Evolutionary conservation across 2,113 vertebrate genomes (phyloP).

Genomic region (Paralichthys olivaceus): DNA sequence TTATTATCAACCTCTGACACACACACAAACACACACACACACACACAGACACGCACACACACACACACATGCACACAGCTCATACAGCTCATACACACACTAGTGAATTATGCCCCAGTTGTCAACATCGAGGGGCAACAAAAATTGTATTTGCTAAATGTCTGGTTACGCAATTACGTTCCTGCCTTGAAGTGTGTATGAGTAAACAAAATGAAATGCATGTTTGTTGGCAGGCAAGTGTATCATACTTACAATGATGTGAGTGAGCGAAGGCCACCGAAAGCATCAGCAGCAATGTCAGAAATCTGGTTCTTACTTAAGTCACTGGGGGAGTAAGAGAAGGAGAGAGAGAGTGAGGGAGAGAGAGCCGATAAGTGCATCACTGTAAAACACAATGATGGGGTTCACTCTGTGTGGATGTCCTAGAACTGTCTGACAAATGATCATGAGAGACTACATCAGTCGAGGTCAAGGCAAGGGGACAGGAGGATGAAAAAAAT

Average conservation of each 20-base stretch:
- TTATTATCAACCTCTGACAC: slow-evolving; percentile 62
- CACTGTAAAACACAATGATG: slow-evolving; percentile 56
- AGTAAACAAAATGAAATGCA: not conserved
- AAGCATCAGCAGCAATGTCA: slow-evolving; percentile 95
- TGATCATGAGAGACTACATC: slow-evolving; percentile 59
- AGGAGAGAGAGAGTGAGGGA: not conserved
- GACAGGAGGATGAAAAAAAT: slow-evolving; percentile 19
- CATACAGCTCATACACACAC: slow-evolving; percentile 4
- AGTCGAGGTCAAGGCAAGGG: slow-evolving; percentile 65
- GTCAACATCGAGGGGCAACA: slow-evolving; percentile 49
- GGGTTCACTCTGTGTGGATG: slow-evolving; percentile 52
- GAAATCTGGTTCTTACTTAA: slow-evolving; percentile 99
- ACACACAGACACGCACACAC: not conserved
- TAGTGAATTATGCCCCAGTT: slow-evolving; percentile 20
- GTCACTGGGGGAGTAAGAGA: slow-evolving; percentile 85
- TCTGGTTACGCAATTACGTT: slow-evolving; percentile 56
- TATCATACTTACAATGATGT: slow-evolving; percentile 93
- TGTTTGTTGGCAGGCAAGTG: not conserved
- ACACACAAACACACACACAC: not conserved
- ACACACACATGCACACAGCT: slow-evolving; percentile 4
- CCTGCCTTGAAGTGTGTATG: slow-evolving; percentile 29
- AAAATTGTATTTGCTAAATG: slow-evolving; percentile 67
- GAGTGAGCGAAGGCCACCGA: slow-evolving; percentile 95
- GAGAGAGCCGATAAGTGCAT: slow-evolving; percentile 23
- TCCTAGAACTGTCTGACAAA: slow-evolving; percentile 69